phyloP scores from a whole-genome alignment of 2,797 vertebrate genomes.

The Yasuhikotakia modesta region DNA sequence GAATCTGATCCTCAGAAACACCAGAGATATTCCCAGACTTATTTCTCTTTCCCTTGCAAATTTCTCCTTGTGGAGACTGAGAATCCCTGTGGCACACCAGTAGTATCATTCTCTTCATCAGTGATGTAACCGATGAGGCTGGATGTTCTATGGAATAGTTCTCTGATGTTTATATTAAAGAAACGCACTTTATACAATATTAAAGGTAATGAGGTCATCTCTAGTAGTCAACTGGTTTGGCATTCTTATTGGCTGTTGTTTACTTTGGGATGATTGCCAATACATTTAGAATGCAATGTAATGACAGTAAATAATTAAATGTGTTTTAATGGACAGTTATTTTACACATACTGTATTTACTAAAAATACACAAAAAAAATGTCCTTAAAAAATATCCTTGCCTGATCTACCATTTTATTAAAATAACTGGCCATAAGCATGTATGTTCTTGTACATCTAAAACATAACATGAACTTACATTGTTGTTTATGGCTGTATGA shows the following conservation, averaged over 20 bases:
- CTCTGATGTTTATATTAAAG: not conserved
- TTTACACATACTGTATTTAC: no score
- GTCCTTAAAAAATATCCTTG: no score
- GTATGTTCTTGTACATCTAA: not conserved
- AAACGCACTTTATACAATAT: no score
- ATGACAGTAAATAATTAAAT: no score
- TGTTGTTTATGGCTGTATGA: not conserved
- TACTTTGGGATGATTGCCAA: not conserved
- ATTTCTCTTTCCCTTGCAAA: not conserved
- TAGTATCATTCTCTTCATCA: not conserved
- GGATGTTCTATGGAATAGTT: not conserved
- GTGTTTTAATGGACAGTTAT: no score
- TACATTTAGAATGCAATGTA: not conserved
- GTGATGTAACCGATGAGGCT: not conserved
- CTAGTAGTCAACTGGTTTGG: not conserved
- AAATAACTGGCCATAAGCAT: not conserved
- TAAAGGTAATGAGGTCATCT: not conserved
- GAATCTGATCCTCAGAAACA: not conserved
- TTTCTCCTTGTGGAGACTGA: not conserved
- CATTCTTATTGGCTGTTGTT: not conserved
- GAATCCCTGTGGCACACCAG: no score
- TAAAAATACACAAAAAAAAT: no score
- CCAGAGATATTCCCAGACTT: not conserved
- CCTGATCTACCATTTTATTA: no score
- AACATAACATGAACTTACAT: not conserved